These are phyloP conservation scores for Dendrocopos noguchii DNA, from an alignment of 2,113 vertebrate species.

Conservation along the genomic window DNA sequence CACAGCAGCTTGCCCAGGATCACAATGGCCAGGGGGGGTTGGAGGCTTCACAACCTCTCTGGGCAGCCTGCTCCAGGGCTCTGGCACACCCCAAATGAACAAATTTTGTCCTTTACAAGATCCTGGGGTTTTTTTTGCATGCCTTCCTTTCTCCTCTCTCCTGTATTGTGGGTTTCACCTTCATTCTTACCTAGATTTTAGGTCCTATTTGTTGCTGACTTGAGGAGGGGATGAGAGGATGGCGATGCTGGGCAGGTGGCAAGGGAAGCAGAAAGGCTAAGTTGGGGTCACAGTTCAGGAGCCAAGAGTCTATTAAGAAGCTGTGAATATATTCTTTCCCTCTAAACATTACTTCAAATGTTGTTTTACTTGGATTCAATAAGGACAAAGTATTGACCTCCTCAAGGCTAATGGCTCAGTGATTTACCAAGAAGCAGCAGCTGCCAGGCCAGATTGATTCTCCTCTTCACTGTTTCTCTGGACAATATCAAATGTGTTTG, in stretches of 20 bases:
- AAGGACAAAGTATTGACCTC: not conserved
- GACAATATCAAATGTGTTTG: not conserved
- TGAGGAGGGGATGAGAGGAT: not conserved
- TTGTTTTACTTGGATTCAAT: not conserved
- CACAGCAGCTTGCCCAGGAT: too few species aligned
- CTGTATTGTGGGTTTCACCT: not conserved
- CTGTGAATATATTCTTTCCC: not conserved
- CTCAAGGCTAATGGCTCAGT: conserved; percentile 19
- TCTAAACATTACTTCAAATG: not conserved
- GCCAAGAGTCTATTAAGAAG: not conserved
- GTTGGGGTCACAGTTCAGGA: not conserved
- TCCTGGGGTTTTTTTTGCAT: not conserved
- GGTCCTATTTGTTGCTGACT: not conserved
- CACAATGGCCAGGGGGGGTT: too few species aligned
- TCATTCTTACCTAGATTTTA: not conserved
- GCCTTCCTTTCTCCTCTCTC: not conserved
- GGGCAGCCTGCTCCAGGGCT: too few species aligned
- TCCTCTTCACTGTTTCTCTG: not conserved
- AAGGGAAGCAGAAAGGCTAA: not conserved
- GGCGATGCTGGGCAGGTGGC: not conserved
- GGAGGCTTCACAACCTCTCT: too few species aligned
- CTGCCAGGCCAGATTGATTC: not conserved
- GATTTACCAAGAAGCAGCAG: not conserved
- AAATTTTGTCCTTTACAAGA: not conserved
- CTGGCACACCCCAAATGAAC: too few species aligned